Evolutionary conservation across 1,140 invertebrate genomes (phyloP).

Genomic region (Neodiprion lecontei): DNA sequence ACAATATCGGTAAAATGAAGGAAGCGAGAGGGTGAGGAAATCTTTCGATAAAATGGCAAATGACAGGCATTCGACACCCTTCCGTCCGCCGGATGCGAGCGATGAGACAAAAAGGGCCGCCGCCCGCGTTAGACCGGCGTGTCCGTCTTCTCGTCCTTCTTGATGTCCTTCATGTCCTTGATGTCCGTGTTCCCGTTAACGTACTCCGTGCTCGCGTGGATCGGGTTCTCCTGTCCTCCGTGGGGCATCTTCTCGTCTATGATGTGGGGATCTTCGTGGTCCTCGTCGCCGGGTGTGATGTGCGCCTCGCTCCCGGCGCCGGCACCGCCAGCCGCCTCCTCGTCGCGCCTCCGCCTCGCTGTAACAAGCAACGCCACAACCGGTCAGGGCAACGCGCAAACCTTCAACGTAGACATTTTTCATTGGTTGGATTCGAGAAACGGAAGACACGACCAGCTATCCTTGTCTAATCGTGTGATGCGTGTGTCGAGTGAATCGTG

Average conservation of each 20-base stretch:
- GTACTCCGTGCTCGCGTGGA: conserved; percentile 59
- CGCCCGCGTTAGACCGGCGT: conserved; percentile 54
- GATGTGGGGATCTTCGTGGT: conserved; percentile 56
- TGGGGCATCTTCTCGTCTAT: conserved; percentile 57
- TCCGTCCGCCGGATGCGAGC: not conserved
- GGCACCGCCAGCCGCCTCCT: conserved; percentile 57
- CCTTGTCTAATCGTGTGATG: no score
- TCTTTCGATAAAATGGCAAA: conserved; percentile 1
- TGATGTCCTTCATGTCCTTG: conserved; percentile 44
- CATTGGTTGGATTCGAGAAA: no score
- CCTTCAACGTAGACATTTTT: not conserved
- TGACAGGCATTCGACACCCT: not conserved
- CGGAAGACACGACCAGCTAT: no score
- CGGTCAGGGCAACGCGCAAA: conserved; percentile 57
- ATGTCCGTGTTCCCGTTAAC: conserved; percentile 56
- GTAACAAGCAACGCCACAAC: conserved; percentile 64
- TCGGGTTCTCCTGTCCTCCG: conserved; percentile 59
- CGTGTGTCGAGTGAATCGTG: no score
- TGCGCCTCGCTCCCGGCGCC: conserved; percentile 60
- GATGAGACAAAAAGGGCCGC: not conserved
- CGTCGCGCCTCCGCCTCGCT: conserved; percentile 61
- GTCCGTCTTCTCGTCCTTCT: conserved; percentile 58
- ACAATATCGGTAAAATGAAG: not conserved
- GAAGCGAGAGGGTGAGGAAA: not conserved
- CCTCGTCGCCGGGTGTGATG: conserved; percentile 57